Evolutionary conservation across 1,140 invertebrate species (phyloP).

Genomic region (Pteromalus puparum): DNA sequence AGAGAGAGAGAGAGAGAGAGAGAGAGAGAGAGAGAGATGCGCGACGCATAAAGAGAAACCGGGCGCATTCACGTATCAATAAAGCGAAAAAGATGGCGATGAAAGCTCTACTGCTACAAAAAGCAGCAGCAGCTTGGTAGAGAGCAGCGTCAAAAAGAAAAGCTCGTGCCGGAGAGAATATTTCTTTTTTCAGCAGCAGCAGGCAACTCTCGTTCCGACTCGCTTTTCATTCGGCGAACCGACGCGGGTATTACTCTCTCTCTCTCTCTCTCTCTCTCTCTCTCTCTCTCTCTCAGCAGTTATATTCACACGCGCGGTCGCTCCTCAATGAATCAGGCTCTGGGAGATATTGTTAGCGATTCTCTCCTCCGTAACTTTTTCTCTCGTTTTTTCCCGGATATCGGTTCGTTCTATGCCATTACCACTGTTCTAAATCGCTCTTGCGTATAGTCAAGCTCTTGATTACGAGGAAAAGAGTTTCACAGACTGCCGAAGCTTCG

Average conservation of each 20-base stretch:
- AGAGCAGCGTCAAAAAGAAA: conserved; percentile 18
- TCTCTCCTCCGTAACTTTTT: background rate
- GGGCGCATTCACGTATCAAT: conserved; percentile 51
- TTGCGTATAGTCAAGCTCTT: conserved; percentile 40
- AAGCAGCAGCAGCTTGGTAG: background rate
- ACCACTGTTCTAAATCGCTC: conserved; percentile 63
- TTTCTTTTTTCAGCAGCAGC: conserved; percentile 37
- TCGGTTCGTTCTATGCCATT: conserved; percentile 41
- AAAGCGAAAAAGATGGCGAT: conserved; percentile 51
- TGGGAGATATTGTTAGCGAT: conserved; percentile 64
- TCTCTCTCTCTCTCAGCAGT: conserved; percentile 59
- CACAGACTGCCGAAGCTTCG: background rate
- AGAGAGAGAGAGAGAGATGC: too few species aligned
- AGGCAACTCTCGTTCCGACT: conserved; percentile 12
- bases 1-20: too few species aligned
- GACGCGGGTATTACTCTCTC: conserved; percentile 27
- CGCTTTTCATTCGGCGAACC: conserved; percentile 15
- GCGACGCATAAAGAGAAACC: conserved; percentile 31
- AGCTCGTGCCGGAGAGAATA: background rate
- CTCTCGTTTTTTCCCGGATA: background rate
- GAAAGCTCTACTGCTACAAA: conserved; percentile 27
- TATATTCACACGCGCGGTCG: conserved; percentile 68
- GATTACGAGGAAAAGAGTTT: background rate
- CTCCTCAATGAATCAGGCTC: conserved; percentile 61
- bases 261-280: conserved; percentile 48